phyloP scores from a whole-genome alignment of 1,140 invertebrate genomes.

The Steinernema feltiae region DNA sequence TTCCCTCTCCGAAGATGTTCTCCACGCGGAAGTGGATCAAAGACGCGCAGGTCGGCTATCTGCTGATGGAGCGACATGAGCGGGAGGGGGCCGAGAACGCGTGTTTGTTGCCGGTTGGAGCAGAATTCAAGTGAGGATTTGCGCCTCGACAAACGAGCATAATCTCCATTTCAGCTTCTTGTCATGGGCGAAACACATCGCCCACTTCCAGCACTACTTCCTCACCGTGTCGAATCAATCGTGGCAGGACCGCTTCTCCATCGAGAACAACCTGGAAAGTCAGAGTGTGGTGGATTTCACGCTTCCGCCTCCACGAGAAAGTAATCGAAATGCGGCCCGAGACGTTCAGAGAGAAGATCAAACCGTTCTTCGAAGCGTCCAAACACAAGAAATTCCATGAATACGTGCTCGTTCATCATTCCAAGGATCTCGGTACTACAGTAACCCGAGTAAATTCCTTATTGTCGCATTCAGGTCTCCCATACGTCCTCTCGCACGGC shows the following conservation, averaged over 20 bases:
- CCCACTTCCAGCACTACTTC: constrained; percentile 13
- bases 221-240: neutral
- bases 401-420: neutral
- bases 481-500: constrained; percentile 15
- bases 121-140: no score
- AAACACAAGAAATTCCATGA: neutral
- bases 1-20: constrained; percentile 14
- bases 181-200: constrained; percentile 2
- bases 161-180: neutral
- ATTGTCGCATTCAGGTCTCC: neutral
- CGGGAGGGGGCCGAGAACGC: neutral
- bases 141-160: no score
- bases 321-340: constrained; percentile 2
- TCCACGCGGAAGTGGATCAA: neutral
- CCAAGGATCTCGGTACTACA: neutral
- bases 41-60: neutral
- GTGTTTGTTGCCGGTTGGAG: no score
- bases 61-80: constrained; percentile 18
- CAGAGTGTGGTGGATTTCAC: neutral
- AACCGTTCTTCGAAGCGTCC: neutral
- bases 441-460: neutral
- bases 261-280: neutral
- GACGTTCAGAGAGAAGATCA: neutral
- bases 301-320: neutral
- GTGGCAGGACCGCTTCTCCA: neutral